Evolutionary conservation across 2,888 invertebrate species (phyloP).

Genomic region (Ctena decussata): DNA sequence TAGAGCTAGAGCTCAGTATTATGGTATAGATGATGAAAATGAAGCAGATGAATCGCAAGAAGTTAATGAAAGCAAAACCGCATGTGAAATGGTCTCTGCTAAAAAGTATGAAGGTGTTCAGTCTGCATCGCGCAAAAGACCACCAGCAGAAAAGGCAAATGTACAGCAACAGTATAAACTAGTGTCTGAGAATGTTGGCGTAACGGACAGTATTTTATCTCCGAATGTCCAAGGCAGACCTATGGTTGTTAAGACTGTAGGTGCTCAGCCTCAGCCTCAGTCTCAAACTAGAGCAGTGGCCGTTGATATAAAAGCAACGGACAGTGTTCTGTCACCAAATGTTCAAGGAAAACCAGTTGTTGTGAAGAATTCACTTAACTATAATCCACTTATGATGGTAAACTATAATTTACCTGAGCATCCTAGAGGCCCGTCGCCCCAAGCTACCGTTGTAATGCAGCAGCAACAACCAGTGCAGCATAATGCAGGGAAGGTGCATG

Average conservation of each 20-base stretch:
- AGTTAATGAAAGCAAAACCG: neutral
- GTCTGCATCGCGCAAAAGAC: conserved; percentile 9
- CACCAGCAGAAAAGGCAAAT: neutral
- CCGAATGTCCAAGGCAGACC: neutral
- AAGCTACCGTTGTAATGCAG: neutral
- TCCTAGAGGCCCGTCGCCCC: neutral
- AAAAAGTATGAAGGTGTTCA: conserved; percentile 40
- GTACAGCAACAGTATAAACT: neutral
- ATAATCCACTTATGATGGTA: neutral
- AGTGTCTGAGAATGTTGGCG: neutral
- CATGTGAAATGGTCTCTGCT: conserved; percentile 5
- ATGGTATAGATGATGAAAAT: conserved; percentile 19
- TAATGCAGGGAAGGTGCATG: neutral
- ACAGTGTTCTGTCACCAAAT: neutral
- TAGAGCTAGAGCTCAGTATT: conserved; percentile 29
- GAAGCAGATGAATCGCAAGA: neutral
- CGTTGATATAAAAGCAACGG: neutral
- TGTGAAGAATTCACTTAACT: neutral
- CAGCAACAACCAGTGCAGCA: neutral
- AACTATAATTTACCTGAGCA: neutral
- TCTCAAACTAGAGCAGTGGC: neutral
- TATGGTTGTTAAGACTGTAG: neutral
- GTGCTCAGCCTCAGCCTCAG: neutral
- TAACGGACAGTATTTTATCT: neutral
- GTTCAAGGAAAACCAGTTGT: neutral